Conservation (phyloP, 2,113 vertebrate genomes). For the Crocuta crocuta region DNA sequence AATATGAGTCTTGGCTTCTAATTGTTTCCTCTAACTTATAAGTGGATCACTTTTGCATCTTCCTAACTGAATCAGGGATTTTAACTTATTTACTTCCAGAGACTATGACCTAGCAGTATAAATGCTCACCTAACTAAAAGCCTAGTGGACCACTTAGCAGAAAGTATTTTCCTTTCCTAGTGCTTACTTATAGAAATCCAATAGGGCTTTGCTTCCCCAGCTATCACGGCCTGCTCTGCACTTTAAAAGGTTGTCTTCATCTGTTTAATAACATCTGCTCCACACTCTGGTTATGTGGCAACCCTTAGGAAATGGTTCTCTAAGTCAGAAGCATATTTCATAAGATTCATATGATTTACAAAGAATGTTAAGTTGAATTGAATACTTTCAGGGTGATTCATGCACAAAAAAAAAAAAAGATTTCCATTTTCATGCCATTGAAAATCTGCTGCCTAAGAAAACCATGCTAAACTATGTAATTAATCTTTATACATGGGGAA, state of each 20-base stretch:
- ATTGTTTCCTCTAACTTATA: constrained; percentile 64
- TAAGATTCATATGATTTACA: constrained; percentile 70
- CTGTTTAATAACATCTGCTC: constrained; percentile 78
- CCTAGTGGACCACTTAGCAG: constrained; percentile 78
- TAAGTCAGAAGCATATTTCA: constrained; percentile 54
- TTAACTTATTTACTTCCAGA: constrained; percentile 66
- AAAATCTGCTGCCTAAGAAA: constrained; percentile 64
- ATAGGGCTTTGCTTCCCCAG: constrained; percentile 67
- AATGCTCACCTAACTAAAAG: constrained; percentile 71
- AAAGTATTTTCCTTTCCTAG: constrained; percentile 64
- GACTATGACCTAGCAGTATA: neutral
- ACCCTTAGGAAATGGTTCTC: constrained; percentile 77
- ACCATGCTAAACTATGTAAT: constrained; percentile 55
- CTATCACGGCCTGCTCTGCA: constrained; percentile 65
- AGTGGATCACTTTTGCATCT: neutral
- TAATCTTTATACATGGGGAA: constrained; percentile 51
- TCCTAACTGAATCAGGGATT: constrained; percentile 62
- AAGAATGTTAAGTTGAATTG: constrained; percentile 80
- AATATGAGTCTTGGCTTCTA: constrained; percentile 36
- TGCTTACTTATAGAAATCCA: constrained; percentile 77
- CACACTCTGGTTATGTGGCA: constrained; percentile 73
- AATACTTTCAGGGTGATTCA: constrained; percentile 76
- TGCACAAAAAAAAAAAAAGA: constrained; percentile 53
- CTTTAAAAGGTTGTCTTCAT: constrained; percentile 77
- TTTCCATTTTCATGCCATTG: constrained; percentile 69